These are phyloP conservation scores for Monodelphis domestica DNA, from an alignment of 2,797 vertebrate genomes.

Conservation along the genomic window DNA sequence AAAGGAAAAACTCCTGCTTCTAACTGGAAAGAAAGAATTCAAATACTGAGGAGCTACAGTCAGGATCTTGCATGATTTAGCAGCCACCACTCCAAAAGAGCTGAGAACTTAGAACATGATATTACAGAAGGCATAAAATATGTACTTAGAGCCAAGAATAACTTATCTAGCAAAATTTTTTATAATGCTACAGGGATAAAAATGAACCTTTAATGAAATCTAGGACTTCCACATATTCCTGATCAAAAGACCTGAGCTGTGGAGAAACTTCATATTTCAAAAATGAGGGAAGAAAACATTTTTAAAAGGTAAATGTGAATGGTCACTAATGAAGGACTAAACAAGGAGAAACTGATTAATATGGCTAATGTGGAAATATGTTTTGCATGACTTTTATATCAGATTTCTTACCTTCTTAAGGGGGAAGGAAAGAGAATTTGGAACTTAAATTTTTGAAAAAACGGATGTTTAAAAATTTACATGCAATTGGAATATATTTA, in stretches of 20 bases:
- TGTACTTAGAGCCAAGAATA: neutral
- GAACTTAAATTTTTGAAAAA: neutral
- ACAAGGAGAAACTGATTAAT: neutral
- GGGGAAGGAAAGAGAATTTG: neutral
- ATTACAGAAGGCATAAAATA: neutral
- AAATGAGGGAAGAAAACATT: neutral
- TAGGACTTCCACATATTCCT: neutral
- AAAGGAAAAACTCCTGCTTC: neutral
- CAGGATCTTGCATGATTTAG: neutral
- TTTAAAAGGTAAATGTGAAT: neutral
- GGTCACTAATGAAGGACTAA: neutral
- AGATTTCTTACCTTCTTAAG: neutral
- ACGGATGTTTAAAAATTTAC: neutral
- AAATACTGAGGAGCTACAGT: neutral
- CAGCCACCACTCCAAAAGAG: neutral
- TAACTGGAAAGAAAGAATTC: neutral
- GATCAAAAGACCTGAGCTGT: neutral
- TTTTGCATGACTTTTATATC: neutral
- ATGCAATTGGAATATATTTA: neutral
- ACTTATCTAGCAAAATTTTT: neutral
- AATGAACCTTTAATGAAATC: neutral
- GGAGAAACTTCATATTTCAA: neutral
- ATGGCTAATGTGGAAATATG: neutral
- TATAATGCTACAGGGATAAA: neutral
- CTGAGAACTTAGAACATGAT: neutral